Conservation (phyloP, 2,113 vertebrate species). For the Hyla sarda region DNA sequence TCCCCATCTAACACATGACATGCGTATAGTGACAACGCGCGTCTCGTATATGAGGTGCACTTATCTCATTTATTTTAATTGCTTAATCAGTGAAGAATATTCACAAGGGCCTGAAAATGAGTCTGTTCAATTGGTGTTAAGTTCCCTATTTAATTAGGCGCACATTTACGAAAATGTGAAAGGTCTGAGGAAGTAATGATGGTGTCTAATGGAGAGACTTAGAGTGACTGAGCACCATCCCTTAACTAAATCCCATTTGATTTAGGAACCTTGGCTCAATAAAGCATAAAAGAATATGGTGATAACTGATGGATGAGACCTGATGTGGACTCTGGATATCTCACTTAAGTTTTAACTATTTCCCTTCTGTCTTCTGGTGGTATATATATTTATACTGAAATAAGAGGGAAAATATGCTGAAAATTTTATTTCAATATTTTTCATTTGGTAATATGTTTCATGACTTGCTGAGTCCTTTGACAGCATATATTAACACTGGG, state of each 20-base stretch:
- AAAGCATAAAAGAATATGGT: background rate
- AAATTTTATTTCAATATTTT: background rate
- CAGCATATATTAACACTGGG: background rate
- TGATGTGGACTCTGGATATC: too few species aligned
- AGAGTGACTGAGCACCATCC: background rate
- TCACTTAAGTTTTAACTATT: background rate
- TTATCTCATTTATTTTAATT: constrained; percentile 49
- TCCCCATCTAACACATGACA: background rate
- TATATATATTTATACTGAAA: background rate
- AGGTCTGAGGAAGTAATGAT: constrained; percentile 3
- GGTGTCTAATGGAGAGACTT: background rate
- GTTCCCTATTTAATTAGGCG: constrained; percentile 17
- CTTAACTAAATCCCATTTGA: background rate
- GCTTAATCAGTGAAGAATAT: constrained; percentile 45
- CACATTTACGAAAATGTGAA: constrained; percentile 18
- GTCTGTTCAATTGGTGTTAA: background rate
- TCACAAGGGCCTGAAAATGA: constrained; percentile 20
- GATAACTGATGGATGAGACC: background rate
- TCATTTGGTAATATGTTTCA: background rate
- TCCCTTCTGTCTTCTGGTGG: background rate
- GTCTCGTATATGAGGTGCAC: constrained; percentile 10
- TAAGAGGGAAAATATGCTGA: background rate
- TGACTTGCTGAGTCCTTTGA: background rate
- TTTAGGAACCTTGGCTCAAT: background rate
- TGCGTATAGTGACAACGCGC: background rate